A percentile compares a stretch with the other conserved stretches of the same genome.
phyloP scores from a whole-genome alignment of 2,797 vertebrate genomes.

The Hoplostethus atlanticus region DNA sequence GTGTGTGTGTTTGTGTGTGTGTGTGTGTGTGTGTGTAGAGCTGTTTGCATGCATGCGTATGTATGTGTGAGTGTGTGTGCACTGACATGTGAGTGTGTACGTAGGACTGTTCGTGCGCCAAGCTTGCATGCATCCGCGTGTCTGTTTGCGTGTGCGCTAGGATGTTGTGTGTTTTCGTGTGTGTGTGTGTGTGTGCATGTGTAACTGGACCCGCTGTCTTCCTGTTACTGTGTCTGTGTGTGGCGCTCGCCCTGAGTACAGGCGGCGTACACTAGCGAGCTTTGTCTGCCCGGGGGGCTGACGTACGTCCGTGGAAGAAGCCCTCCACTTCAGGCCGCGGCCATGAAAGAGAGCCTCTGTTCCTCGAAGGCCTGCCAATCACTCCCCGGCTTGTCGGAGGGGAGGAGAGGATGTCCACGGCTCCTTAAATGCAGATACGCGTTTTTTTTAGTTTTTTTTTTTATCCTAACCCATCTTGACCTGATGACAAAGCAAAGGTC shows the following conservation, averaged over 20 bases:
- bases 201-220: slow-evolving; percentile 73
- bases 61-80: slow-evolving; percentile 73
- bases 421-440: slow-evolving; percentile 48
- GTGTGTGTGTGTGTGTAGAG: slow-evolving; percentile 35
- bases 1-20: slow-evolving; percentile 77
- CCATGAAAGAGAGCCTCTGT: slow-evolving; percentile 72
- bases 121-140: not conserved
- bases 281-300: slow-evolving; percentile 69
- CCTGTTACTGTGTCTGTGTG: slow-evolving; percentile 79
- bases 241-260: slow-evolving; percentile 58
- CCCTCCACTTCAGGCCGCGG: slow-evolving; percentile 40
- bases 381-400: slow-evolving; percentile 43
- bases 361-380: slow-evolving; percentile 61
- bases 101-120: not conserved
- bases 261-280: slow-evolving; percentile 65
- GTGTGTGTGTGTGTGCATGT: slow-evolving; percentile 53
- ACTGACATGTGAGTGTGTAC: slow-evolving; percentile 53
- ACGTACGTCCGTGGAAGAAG: slow-evolving; percentile 65
- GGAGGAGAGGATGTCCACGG: slow-evolving; percentile 55
- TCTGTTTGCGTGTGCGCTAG: not conserved
- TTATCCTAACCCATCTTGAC: slow-evolving; percentile 21
- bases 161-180: slow-evolving; percentile 9
- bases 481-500: slow-evolving; percentile 36
- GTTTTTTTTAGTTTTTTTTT: not conserved
- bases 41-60: slow-evolving; percentile 54